These are phyloP conservation scores for Agrochola lychnidis DNA, from an alignment of 2,888 invertebrate species.

Conservation along the genomic window DNA sequence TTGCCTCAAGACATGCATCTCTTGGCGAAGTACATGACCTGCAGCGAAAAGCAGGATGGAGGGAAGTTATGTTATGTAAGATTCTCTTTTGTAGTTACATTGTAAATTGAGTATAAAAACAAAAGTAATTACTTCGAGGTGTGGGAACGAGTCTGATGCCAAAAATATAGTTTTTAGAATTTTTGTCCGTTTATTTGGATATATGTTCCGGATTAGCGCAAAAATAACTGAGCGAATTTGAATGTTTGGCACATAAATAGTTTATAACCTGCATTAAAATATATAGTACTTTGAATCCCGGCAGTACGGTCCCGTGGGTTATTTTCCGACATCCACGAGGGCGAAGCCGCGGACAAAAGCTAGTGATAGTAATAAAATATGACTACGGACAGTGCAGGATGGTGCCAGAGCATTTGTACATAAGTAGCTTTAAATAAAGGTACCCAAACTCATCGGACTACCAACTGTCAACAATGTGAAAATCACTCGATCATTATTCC, in stretches of 20 bases:
- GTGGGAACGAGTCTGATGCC: neutral
- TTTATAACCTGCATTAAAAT: neutral
- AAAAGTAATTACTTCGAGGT: neutral
- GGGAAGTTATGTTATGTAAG: neutral
- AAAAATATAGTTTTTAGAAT: neutral
- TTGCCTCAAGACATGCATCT: slow-evolving; percentile 21
- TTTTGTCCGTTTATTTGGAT: neutral
- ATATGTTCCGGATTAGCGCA: neutral
- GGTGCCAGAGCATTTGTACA: neutral
- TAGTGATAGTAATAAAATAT: neutral
- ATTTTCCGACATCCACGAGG: neutral
- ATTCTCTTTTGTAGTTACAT: neutral
- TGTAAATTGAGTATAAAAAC: neutral
- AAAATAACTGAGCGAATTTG: neutral
- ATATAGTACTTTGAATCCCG: neutral
- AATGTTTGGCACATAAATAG: neutral
- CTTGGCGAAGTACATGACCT: slow-evolving; percentile 12
- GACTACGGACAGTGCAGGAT: neutral
- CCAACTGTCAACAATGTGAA: neutral
- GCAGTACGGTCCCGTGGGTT: neutral
- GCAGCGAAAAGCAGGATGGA: slow-evolving; percentile 9
- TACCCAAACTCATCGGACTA: too few relatives aligned
- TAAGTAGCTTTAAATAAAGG: neutral
- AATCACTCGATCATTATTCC: neutral
- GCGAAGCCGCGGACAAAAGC: too few relatives aligned